Evolutionary conservation across 1,140 invertebrate species (phyloP), one percentile per base, ranked within the genome.

Genomic region (Sogatella furcifera): DNA sequence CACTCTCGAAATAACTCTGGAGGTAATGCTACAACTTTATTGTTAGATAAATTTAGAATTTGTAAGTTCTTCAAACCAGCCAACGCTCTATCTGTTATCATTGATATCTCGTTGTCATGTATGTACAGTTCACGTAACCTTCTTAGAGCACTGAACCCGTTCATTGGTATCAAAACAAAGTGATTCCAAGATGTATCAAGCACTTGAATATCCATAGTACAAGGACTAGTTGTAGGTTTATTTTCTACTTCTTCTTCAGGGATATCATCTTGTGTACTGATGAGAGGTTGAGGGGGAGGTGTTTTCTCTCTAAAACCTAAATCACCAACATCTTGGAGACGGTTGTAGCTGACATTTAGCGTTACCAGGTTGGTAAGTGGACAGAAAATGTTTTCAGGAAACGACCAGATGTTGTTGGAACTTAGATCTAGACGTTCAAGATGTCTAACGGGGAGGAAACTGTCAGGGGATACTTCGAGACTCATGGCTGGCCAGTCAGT

Each of bases 21-120:
- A n/a, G 92, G 90, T 60, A 95, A 74, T 22, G 89, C 86, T 2
- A 91, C 87, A 44, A 95, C 84, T 80, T 88, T 87, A 73, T 94
- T 95, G 65, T 86, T 85, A 9, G 89, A 91, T 44, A 94, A 74
- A 75, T 94, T 88, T 57, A 94, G 81, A 65, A 89, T 82, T 73
- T 88, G 83, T 17, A 94, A 74, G 61, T 84, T 81, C 72, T 87
- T 84, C 14, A 94, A 73, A 2, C 89, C 89, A 61, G 81, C 79
- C 6, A 95, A 71, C 0, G 90, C 89, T 64, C 82, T 82, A 72
- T 93, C 90, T 28, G 84, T 85, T 0, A 93, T 84, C 81, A 88
- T 86, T 10, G 86, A 85, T 62, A 94, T 90, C 72, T 88, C 87
- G 70, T 95, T 95, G 66, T 87, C 83, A 64, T 90, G 83, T 56